Evolutionary conservation across 2,888 invertebrate species (phyloP).

Genomic region (Molorchus minor): DNA sequence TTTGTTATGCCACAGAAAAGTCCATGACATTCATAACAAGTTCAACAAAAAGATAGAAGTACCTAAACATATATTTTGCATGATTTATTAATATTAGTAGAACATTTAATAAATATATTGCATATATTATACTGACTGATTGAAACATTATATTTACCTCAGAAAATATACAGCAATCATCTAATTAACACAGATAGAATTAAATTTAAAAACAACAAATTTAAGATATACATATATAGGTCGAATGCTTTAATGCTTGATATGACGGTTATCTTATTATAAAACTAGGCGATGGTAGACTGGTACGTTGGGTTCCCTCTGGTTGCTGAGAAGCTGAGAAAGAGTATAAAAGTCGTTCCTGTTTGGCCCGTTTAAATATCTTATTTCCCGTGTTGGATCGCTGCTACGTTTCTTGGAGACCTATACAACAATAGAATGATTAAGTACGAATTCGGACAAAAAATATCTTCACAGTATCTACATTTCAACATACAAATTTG

Average conservation of each 20-base stretch:
- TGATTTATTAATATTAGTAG: conserved; percentile 25
- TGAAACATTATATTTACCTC: conserved; percentile 39
- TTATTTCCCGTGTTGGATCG: conserved; percentile 60
- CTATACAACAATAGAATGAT: no score
- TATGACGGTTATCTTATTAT: conserved; percentile 57
- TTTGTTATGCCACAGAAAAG: no score
- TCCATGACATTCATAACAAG: no score
- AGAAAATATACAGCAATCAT: conserved; percentile 47
- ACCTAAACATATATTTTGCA: conserved; percentile 26
- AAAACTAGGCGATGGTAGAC: conserved; percentile 71
- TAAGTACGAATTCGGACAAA: not conserved
- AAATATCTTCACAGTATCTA: not conserved
- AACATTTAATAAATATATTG: conserved; percentile 46
- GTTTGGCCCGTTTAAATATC: conserved; percentile 59
- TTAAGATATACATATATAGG: conserved; percentile 12
- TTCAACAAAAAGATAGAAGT: conserved; percentile 7
- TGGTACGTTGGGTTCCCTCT: conserved; percentile 67
- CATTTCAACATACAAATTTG: not conserved
- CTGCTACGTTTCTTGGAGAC: conserved; percentile 67
- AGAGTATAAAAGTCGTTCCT: conserved; percentile 70
- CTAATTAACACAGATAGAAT: conserved; percentile 24
- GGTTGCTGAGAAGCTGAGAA: conserved; percentile 66
- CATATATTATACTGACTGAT: conserved; percentile 60
- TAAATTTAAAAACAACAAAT: conserved; percentile 22
- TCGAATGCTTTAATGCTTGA: conserved; percentile 31